Conservation (phyloP, 2,888 invertebrate genomes). For the Pycnomerus fuliginosus region DNA sequence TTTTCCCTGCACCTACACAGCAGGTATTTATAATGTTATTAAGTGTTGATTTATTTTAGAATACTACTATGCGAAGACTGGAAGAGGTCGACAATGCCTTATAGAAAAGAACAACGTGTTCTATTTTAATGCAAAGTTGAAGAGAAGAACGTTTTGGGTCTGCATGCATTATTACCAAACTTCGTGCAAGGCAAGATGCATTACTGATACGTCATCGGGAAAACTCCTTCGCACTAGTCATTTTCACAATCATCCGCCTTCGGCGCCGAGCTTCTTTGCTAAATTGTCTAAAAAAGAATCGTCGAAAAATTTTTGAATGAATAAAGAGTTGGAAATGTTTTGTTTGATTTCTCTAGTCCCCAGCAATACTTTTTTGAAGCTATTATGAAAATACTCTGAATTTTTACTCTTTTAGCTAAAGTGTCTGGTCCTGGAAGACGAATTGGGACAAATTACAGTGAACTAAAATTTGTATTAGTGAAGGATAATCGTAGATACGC, state of each 20-base stretch:
- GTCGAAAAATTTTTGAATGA: background rate
- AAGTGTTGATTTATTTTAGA: too few relatives aligned
- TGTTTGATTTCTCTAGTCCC: too few relatives aligned
- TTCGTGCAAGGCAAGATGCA: constrained; percentile 36
- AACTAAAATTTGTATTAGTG: too few relatives aligned
- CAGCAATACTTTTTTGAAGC: too few relatives aligned
- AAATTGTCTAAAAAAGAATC: background rate
- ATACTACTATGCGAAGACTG: constrained; percentile 28
- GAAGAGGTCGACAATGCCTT: constrained; percentile 36
- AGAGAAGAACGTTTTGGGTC: constrained; percentile 39
- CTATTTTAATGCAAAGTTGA: constrained; percentile 35
- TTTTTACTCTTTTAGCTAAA: too few relatives aligned
- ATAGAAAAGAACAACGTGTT: constrained; percentile 37
- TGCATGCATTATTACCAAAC: constrained; percentile 39
- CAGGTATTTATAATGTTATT: too few relatives aligned
- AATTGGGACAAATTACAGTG: too few relatives aligned
- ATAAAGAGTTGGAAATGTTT: background rate
- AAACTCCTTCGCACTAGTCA: constrained; percentile 3
- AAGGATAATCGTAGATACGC: too few relatives aligned
- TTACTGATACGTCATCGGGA: constrained; percentile 5
- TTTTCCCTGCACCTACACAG: too few relatives aligned
- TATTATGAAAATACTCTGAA: too few relatives aligned
- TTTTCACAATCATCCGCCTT: constrained; percentile 20
- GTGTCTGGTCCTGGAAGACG: too few relatives aligned
- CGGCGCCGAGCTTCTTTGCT: too few relatives aligned